Conservation (phyloP, 2,888 invertebrate genomes). For the Tuberolachnus salignus region DNA sequence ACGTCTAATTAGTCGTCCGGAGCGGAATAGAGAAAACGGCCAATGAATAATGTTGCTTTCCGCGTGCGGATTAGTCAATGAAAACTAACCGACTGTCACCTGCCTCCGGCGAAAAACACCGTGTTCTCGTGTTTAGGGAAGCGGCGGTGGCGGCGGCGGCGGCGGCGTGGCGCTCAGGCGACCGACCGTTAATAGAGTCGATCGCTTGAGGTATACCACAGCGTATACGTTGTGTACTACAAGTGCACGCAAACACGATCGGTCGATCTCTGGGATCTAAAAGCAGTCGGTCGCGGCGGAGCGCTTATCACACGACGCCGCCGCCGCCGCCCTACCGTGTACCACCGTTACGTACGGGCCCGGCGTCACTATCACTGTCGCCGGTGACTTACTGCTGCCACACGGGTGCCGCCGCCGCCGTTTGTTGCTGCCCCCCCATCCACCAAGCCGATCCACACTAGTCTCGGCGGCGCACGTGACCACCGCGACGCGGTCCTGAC, state of each 20-base stretch:
- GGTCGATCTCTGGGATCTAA: constrained; percentile 51
- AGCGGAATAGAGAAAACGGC: too few species aligned
- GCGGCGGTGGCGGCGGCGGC: neutral
- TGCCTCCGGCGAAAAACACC: too few species aligned
- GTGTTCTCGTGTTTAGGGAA: too few species aligned
- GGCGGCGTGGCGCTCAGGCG: neutral
- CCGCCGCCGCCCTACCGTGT: constrained; percentile 48
- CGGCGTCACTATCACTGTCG: constrained; percentile 55
- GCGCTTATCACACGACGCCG: constrained; percentile 56
- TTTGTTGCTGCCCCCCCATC: constrained; percentile 15
- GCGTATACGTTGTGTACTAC: neutral
- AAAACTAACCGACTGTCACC: too few species aligned
- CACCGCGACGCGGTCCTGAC: constrained; percentile 54
- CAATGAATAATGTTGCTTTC: too few species aligned
- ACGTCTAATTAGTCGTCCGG: too few species aligned
- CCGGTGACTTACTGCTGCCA: constrained; percentile 52
- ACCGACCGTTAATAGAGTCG: neutral
- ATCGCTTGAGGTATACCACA: neutral
- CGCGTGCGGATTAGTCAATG: too few species aligned
- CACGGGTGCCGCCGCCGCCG: constrained; percentile 48
- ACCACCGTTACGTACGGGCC: constrained; percentile 28
- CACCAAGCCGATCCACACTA: constrained; percentile 37
- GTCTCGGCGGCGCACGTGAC: constrained; percentile 55
- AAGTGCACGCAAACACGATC: constrained; percentile 16
- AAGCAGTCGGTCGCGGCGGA: constrained; percentile 49